A percentile compares a stretch with the other conserved stretches of the same genome.
These are phyloP conservation scores for Helogale parvula DNA, from an alignment of 2,113 vertebrate genomes.

Conservation along the genomic window DNA sequence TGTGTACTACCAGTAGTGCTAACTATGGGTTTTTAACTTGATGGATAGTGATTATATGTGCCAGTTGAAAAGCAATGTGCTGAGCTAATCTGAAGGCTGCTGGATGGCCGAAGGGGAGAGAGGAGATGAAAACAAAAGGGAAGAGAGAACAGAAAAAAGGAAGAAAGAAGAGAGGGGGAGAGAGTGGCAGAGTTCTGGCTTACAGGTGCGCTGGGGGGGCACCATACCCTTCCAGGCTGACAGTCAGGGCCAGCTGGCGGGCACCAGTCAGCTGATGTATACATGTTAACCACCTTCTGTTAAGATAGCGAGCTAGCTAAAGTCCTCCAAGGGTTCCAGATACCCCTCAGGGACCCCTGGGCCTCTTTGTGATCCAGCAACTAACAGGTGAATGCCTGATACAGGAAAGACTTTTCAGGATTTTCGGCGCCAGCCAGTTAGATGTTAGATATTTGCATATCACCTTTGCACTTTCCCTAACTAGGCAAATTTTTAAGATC, in stretches of 20 bases:
- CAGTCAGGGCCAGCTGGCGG: not conserved
- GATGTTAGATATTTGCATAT: slow-evolving; percentile 36
- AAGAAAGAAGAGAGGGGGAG: not conserved
- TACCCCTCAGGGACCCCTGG: not conserved
- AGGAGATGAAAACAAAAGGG: not conserved
- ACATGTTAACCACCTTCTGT: not conserved
- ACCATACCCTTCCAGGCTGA: not conserved
- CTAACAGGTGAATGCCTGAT: not conserved
- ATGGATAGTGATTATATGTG: not conserved
- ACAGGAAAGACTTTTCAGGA: not conserved
- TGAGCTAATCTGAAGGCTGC: not conserved
- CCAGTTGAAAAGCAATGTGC: not conserved
- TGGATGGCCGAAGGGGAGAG: not conserved
- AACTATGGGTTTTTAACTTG: not conserved
- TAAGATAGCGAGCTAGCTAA: not conserved
- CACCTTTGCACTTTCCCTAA: not conserved
- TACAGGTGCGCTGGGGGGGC: not conserved
- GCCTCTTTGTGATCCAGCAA: not conserved
- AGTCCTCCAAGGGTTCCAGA: not conserved
- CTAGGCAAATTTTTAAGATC: slow-evolving; percentile 43
- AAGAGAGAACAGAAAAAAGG: slow-evolving; percentile 36
- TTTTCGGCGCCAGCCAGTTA: not conserved
- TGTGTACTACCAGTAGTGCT: not conserved
- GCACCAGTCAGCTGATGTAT: not conserved
- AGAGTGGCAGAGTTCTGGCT: not conserved